Base-by-base conservation (phyloP, 2,113 vertebrate species). In the Pomatostomus ruficeps region DNA sequence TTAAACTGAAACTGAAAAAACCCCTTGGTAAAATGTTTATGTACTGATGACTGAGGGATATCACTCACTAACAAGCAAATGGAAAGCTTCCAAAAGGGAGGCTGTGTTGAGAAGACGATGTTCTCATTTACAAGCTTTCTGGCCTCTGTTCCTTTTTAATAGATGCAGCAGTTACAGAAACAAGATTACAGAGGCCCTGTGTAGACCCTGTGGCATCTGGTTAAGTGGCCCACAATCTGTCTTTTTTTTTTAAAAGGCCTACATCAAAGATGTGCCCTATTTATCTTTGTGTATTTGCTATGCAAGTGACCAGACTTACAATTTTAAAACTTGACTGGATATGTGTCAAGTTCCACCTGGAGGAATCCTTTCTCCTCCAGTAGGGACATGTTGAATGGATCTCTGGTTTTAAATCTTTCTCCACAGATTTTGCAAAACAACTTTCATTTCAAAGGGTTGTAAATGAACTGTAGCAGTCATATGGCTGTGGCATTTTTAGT, bases 101-200 rank as follows among this genome's bases (percentile, higher is more conserved):
- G 38, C 66, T 92, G 33, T 70, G 91, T 85, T 87, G 89, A 87
- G 89, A 92, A 85, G 81, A 79, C 6, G 49, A 85, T 77, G 68
- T 73, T 91, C 78, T 96, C 73, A 91, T 88, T 95, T 91, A 73
- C 89, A 95, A 85, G 49, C 84, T 76, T 95, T 89, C 85, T 96
- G 89, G 68, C 22, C 66, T 79, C 75, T 81, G 54, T 84, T 93
- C 21, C 0, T 89, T 77, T 94, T 93, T 88, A 95, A 92, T 74
- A 84, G 86, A 93, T 72, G 90, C 72, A 93, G 89, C 59, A 81
- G 54, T 95, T 96, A 93, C 61, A 90, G 91, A 95, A 97, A 96
- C 77, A 96, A 94, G 85, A 95, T 94, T 89, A 93, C 48, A 77
- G 71, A 62, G 74, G 88, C 76, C 46, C 54, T 74, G 38, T 9